Evolutionary conservation across 2,888 invertebrate species (phyloP).

Genomic region (Siphlonurus alternatus): DNA sequence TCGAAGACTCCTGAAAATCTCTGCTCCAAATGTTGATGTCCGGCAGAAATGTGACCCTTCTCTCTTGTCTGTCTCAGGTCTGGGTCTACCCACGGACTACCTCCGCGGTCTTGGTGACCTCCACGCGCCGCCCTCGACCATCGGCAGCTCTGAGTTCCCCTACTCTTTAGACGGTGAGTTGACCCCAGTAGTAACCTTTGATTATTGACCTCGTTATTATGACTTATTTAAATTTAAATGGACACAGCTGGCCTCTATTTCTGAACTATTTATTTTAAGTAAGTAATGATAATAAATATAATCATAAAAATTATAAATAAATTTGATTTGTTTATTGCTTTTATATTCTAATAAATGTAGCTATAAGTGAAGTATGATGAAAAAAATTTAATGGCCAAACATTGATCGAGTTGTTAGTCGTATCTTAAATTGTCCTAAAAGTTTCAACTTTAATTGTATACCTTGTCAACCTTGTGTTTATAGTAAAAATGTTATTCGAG

Average conservation of each 20-base stretch:
- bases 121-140: constrained; percentile 43
- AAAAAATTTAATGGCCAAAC: background rate
- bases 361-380: background rate
- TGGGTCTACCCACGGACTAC: constrained; percentile 44
- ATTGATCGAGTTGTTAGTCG: background rate
- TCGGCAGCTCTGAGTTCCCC: constrained; percentile 75
- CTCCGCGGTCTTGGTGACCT: constrained; percentile 32
- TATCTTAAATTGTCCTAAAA: background rate
- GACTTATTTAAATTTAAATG: no score
- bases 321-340: background rate
- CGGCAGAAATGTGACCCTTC: no score
- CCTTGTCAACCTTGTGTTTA: no score
- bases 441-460: background rate
- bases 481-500: no score
- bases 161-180: constrained; percentile 76
- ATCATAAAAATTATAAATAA: background rate
- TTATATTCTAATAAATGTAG: background rate
- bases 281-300: background rate
- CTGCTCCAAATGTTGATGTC: no score
- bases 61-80: constrained; percentile 30
- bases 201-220: no score
- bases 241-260: background rate
- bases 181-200: background rate
- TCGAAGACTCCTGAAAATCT: no score
- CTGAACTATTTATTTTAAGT: background rate